These are phyloP conservation scores for Notiomystis cincta DNA, from an alignment of 2,113 vertebrate species.

Conservation along the genomic window DNA sequence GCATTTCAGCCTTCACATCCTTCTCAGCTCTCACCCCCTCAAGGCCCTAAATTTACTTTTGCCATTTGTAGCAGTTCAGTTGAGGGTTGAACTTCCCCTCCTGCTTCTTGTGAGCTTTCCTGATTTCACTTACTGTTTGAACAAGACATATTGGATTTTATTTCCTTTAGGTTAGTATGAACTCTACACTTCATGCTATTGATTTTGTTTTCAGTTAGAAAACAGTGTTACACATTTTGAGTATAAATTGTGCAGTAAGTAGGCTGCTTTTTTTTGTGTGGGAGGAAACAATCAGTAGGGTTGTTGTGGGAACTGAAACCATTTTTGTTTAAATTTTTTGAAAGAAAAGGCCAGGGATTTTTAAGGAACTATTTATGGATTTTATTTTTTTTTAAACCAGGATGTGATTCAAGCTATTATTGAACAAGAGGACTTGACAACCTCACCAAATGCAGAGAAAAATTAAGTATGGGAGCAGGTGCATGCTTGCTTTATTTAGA, in stretches of 20 bases:
- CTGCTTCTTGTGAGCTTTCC: slow-evolving; percentile 6
- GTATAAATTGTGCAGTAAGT: slow-evolving; percentile 7
- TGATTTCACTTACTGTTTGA: neutral
- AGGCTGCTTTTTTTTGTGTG: neutral
- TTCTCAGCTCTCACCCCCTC: neutral
- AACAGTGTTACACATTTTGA: neutral
- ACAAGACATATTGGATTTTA: neutral
- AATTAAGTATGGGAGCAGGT: slow-evolving; percentile 39
- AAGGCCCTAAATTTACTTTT: slow-evolving; percentile 46
- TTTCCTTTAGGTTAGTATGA: slow-evolving; percentile 28
- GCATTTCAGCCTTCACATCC: slow-evolving; percentile 1
- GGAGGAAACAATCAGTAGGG: slow-evolving; percentile 42
- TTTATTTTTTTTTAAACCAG: neutral
- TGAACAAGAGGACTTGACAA: neutral
- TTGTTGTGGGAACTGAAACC: neutral
- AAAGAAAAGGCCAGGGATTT: slow-evolving; percentile 19
- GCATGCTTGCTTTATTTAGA: slow-evolving; percentile 31
- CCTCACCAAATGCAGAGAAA: neutral
- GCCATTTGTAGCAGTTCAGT: slow-evolving; percentile 17
- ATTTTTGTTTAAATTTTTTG: slow-evolving; percentile 27
- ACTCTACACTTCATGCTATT: neutral
- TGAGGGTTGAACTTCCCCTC: slow-evolving; percentile 9
- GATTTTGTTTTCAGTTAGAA: slow-evolving; percentile 39
- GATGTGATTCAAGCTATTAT: slow-evolving; percentile 51
- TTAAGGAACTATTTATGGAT: neutral